Percentiles rank a stretch among this genome's conserved stretches.
phyloP scores from a whole-genome alignment of 2,113 vertebrate genomes.

The Aldabrachelys gigantea region DNA sequence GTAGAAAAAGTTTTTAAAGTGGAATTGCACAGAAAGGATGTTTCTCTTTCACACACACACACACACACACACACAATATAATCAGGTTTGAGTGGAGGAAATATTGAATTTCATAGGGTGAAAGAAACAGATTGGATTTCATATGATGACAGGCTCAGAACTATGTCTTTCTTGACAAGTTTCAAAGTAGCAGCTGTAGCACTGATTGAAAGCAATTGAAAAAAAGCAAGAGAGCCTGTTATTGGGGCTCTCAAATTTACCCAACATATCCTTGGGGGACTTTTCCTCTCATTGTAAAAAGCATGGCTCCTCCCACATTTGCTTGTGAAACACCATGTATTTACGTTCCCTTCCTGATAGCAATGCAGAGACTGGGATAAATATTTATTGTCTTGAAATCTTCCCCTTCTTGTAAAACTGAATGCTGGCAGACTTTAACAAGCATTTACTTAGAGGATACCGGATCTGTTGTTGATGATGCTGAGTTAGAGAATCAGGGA shows the following conservation, averaged over 20 bases:
- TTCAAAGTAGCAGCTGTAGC: background rate
- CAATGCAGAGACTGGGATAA: rapidly evolving
- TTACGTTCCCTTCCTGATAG: background rate
- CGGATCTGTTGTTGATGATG: background rate
- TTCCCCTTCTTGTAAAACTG: background rate
- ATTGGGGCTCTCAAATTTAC: background rate
- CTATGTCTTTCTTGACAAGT: background rate
- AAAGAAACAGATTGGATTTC: background rate
- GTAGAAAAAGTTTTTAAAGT: background rate
- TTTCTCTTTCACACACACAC: background rate
- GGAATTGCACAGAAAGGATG: background rate
- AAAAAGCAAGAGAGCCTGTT: background rate
- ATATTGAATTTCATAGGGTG: background rate
- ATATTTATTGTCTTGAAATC: background rate
- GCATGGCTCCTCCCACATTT: rapidly evolving
- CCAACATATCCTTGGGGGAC: background rate
- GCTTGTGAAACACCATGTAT: background rate
- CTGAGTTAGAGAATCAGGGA: background rate
- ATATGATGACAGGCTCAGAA: background rate
- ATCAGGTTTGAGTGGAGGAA: background rate
- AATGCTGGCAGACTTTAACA: background rate
- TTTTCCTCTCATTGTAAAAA: background rate
- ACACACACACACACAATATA: background rate
- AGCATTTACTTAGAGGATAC: background rate
- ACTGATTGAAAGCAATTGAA: background rate